Evolutionary conservation across 1,140 invertebrate genomes (phyloP).

Genomic region (Pissodes strobi): DNA sequence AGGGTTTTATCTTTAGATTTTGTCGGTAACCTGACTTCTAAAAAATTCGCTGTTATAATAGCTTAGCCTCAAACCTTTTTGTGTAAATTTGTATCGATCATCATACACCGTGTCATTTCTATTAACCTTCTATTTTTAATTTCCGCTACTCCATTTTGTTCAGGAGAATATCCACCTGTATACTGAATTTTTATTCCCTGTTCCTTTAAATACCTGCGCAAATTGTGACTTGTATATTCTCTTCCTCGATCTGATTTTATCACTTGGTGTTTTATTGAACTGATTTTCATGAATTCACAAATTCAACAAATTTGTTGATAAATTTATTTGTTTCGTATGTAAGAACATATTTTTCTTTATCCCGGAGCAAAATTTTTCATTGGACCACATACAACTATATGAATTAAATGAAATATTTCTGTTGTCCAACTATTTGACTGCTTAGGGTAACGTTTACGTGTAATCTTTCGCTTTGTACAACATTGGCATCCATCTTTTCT

Average conservation of each 20-base stretch:
- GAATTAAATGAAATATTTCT: too few relatives aligned
- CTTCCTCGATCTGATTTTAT: slow-evolving; percentile 1
- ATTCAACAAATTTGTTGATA: too few relatives aligned
- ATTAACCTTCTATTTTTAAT: slow-evolving; percentile 2
- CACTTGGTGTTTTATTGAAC: too few relatives aligned
- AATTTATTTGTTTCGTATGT: too few relatives aligned
- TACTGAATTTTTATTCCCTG: slow-evolving; percentile 9
- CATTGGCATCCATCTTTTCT: too few relatives aligned
- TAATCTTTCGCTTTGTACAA: too few relatives aligned
- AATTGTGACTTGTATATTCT: background rate
- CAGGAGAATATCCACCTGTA: slow-evolving; percentile 9
- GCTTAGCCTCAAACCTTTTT: slow-evolving; percentile 14
- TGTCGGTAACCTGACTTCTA: slow-evolving; percentile 7
- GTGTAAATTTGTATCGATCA: background rate
- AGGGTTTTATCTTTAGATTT: slow-evolving; percentile 13
- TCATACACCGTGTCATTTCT: slow-evolving; percentile 8
- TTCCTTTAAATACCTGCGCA: background rate
- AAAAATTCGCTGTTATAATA: slow-evolving; percentile 8
- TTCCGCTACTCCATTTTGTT: slow-evolving; percentile 16
- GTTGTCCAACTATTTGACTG: too few relatives aligned
- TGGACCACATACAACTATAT: too few relatives aligned
- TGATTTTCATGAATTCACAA: too few relatives aligned
- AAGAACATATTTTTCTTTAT: too few relatives aligned
- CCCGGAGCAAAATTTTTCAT: too few relatives aligned
- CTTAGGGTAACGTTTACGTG: too few relatives aligned